A percentile compares a stretch with the other conserved stretches of the same genome.
Conservation (phyloP, 2,797 vertebrate species). For the Siniperca undulata region DNA sequence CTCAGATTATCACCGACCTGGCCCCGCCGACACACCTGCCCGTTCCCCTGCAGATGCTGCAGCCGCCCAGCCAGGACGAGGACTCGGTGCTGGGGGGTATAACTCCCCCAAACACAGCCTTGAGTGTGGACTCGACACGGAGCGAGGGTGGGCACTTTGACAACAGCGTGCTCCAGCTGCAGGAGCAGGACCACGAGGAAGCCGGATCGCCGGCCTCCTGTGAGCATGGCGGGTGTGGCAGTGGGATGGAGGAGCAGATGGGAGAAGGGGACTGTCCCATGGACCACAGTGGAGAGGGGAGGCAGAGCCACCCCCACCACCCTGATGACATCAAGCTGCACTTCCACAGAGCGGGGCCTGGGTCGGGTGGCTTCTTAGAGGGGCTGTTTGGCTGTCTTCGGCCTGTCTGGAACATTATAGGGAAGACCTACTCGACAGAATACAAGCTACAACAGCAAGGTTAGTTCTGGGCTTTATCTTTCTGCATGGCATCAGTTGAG, state of each 20-base stretch:
- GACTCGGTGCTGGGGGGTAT: constrained; percentile 78
- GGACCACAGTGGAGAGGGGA: constrained; percentile 71
- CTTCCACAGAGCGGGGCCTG: constrained; percentile 91
- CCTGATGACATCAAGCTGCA: constrained; percentile 95
- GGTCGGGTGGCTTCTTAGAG: constrained; percentile 95
- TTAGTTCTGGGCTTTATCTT: constrained; percentile 68
- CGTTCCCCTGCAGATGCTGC: constrained; percentile 77
- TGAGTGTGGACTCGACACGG: constrained; percentile 93
- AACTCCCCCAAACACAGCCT: constrained; percentile 87
- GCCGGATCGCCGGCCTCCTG: constrained; percentile 83
- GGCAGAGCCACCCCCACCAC: constrained; percentile 72
- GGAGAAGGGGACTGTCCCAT: constrained; percentile 79
- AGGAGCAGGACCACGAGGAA: constrained; percentile 91
- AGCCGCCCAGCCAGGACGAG: constrained; percentile 84
- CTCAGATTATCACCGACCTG: constrained; percentile 86
- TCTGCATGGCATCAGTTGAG: constrained; percentile 6
- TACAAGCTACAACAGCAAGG: constrained; percentile 99
- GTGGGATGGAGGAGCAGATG: constrained; percentile 83
- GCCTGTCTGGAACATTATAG: constrained; percentile 99
- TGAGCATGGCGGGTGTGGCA: constrained; percentile 82
- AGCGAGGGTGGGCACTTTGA: constrained; percentile 92
- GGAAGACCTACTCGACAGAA: constrained; percentile 98
- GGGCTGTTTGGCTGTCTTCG: constrained; percentile 96
- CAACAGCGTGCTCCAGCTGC: constrained; percentile 96
- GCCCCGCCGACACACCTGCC: constrained; percentile 81